Conservation (phyloP, 2,888 invertebrate species). For the Sesia apiformis region DNA sequence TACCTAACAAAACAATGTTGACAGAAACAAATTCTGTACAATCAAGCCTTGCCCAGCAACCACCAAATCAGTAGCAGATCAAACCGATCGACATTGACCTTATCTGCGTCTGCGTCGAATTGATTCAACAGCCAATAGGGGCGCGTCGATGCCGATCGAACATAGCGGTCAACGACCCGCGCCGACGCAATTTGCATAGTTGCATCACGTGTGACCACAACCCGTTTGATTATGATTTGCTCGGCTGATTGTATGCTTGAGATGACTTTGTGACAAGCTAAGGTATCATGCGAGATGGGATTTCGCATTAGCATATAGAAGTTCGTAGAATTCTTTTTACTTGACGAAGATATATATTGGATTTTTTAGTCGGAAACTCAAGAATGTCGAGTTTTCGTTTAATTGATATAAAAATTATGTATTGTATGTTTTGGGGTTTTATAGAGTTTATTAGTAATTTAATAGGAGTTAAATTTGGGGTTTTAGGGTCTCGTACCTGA, state of each 20-base stretch:
- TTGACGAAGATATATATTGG: too few relatives aligned
- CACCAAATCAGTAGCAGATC: constrained; percentile 46
- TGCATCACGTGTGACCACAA: constrained; percentile 56
- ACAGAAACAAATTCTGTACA: too few relatives aligned
- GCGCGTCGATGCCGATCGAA: constrained; percentile 42
- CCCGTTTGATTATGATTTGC: constrained; percentile 44
- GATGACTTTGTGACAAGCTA: not conserved
- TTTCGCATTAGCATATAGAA: too few relatives aligned
- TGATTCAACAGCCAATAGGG: constrained; percentile 54
- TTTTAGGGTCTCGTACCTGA: too few relatives aligned
- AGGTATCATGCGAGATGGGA: not conserved
- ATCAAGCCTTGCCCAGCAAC: not conserved
- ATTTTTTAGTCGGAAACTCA: too few relatives aligned
- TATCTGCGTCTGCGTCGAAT: constrained; percentile 49
- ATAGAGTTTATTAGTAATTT: too few relatives aligned
- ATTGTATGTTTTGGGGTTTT: too few relatives aligned
- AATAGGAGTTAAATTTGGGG: constrained; percentile 3
- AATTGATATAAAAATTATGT: too few relatives aligned
- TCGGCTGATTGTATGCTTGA: constrained; percentile 6
- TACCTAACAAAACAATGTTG: too few relatives aligned
- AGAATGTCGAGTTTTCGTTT: too few relatives aligned
- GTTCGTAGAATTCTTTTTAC: too few relatives aligned
- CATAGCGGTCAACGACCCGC: constrained; percentile 50
- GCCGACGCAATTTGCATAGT: constrained; percentile 56
- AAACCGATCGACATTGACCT: constrained; percentile 67